Evolutionary conservation across 1,140 invertebrate genomes (phyloP), one percentile per base, ranked within the genome.

Genomic region (Hylaeus anthracinus): DNA sequence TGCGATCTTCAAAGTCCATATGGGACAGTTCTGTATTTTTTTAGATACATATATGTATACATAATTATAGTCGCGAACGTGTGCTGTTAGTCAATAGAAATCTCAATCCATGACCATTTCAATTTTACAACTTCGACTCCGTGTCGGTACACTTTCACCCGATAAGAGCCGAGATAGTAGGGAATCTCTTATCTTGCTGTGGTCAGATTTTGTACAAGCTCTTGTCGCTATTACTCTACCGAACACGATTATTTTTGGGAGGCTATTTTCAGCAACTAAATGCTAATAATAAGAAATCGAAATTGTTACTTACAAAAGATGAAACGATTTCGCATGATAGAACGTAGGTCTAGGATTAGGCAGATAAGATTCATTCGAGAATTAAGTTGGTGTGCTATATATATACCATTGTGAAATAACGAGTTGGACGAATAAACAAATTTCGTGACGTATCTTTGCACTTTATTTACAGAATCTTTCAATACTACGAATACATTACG

Each of bases 21-120:
- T 41, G 37, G n/a, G 14, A 43, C 58, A 78, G 55, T 48, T 71
- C 8, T 69, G 69, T 41, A 61, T 6, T 81, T 5, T n/a, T 55
- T 51, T 63, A 43, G 12, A 3, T 26, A 69, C 9, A 45, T n/a
- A 8, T 74, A 6, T 4, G 9, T 41, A 51, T 26, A 5, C 26
- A 69, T 26, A 26, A 26, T 26, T 26, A 26, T 26, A 43, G 8
- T 51, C 3, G 26, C 26, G 26, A 26, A 26, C 12, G 37, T 63
- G 41, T 69, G 9, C 51, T 56, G 10, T 77, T 41, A 63, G 55
- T 84, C 61, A 79, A 72, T 69, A 61, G 41, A 58, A 79, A 4
- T 53, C 63, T 79, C 83, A 70, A 84, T 64, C 70, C 71, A 39
- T 66, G 73, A 56, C 39, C 39, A 55, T 41, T 64, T 51, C 43